These are phyloP conservation scores for Marasmarcha lunaedactyla DNA, from an alignment of 2,888 invertebrate species.

Conservation along the genomic window DNA sequence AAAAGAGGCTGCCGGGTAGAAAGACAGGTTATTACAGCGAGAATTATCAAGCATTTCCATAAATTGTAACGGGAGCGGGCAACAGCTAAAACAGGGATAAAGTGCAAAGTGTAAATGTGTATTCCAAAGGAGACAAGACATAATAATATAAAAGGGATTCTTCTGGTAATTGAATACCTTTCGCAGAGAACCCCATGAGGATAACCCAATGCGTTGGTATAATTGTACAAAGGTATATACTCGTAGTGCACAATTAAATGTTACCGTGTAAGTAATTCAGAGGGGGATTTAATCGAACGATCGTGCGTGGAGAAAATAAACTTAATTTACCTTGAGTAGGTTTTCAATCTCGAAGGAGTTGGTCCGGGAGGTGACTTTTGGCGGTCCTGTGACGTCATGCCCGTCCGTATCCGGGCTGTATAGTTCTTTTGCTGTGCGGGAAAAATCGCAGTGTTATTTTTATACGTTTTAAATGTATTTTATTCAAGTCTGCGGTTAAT, in stretches of 20 bases:
- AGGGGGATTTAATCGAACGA: slow-evolving; percentile 30
- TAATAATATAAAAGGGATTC: not conserved
- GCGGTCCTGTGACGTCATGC: slow-evolving; percentile 45
- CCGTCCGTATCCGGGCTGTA: slow-evolving; percentile 74
- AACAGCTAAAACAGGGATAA: not conserved
- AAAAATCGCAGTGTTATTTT: not conserved
- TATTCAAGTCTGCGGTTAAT: too few species aligned
- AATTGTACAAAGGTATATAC: not conserved
- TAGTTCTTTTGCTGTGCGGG: slow-evolving; percentile 75
- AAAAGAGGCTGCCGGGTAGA: too few species aligned
- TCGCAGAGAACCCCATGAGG: not conserved
- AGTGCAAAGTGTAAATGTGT: not conserved
- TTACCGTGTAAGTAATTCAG: slow-evolving; percentile 30
- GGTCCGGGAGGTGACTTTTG: slow-evolving; percentile 82
- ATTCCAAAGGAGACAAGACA: not conserved
- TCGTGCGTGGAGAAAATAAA: slow-evolving; percentile 20
- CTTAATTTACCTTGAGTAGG: slow-evolving; percentile 78
- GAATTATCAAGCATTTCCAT: too few species aligned
- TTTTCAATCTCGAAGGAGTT: slow-evolving; percentile 97
- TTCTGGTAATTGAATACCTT: not conserved
- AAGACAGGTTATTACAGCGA: too few species aligned
- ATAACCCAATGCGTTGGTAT: not conserved
- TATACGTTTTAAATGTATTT: not conserved
- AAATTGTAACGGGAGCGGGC: too few species aligned
- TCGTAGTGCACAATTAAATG: not conserved